These are phyloP conservation scores for Tricholaema leucomelas DNA, from an alignment of 2,113 vertebrate genomes.

Conservation along the genomic window DNA sequence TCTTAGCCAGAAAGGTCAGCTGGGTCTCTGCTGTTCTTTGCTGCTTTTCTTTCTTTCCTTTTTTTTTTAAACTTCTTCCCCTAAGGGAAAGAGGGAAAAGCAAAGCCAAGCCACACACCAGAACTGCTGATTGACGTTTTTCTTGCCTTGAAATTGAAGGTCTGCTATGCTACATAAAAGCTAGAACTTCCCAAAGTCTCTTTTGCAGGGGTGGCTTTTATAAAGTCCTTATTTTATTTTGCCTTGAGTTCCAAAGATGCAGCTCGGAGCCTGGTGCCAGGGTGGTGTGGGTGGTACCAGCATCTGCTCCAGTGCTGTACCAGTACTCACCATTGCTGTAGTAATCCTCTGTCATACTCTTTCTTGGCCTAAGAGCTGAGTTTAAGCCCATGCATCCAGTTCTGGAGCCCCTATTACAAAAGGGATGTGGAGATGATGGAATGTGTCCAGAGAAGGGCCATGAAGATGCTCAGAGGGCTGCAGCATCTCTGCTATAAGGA, in stretches of 20 bases:
- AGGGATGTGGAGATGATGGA: no score
- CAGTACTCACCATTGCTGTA: neutral
- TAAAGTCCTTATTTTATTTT: neutral
- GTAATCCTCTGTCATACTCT: neutral
- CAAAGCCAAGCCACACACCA: neutral
- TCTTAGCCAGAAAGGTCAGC: slow-evolving; percentile 64
- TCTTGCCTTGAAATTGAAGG: slow-evolving; percentile 14
- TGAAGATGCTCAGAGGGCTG: no score
- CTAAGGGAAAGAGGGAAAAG: neutral
- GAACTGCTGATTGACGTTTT: neutral
- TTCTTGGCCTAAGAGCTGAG: neutral
- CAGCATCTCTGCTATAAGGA: no score
- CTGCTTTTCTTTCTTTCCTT: neutral
- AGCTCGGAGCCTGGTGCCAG: neutral
- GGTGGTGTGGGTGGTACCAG: fast-evolving
- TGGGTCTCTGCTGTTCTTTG: slow-evolving; percentile 41
- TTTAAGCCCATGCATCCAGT: neutral
- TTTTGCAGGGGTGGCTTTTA: neutral
- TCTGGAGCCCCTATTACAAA: no score
- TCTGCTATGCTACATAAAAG: neutral
- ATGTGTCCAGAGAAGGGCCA: no score
- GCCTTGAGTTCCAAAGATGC: neutral
- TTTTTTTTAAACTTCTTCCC: neutral
- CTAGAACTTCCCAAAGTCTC: neutral
- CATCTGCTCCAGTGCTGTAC: fast-evolving